Evolutionary conservation across 2,797 vertebrate species (phyloP), one percentile per base, ranked within the genome.

Genomic region (Acanthopagrus latus): DNA sequence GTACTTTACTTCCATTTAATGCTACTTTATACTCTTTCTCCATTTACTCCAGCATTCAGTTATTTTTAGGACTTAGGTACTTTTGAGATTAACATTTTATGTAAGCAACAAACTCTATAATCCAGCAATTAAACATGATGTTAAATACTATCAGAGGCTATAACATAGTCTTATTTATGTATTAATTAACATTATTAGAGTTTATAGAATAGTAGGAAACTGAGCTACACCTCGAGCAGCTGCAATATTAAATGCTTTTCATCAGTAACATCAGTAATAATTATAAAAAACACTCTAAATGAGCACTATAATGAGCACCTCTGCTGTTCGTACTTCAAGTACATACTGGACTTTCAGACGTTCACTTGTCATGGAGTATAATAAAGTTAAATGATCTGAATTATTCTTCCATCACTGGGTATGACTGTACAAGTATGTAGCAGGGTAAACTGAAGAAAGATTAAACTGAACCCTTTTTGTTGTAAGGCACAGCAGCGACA

Each of bases 401-500:
- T 23, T 59, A 9, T 21, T 44, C 23, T 16, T 12, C 27, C 12
- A 3, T 18, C 8, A 38, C 12, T 47, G 11, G 4, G 16, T 51
- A 29, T 7, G 18, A 47, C 17, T 65, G 17, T 13, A 29, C 9
- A 60, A 44, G 7, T 5, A 38, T 12, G n/a, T 1, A 48, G 2
- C 14, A 25, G 7, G 7, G 63, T 14, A 46, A 58, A 2, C 29
- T 60, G 38, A 41, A 33, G 11, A 0, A 43, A 23, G 18, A 20
- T 14, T 3, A 14, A 41, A 33, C 17, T 38, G 4, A 52, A 62
- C n/a, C 6, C 3, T 20, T 66, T 23, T 47, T 46, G 10, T 46
- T 60, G 50, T 27, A 33, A 33, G 43, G 67, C 54, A 69, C 80
- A 80, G 65, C 69, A 88, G 75, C 10, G 88, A 74, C 90, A 76